phyloP scores from a whole-genome alignment of 2,797 vertebrate genomes.

The Vireo griseus region DNA sequence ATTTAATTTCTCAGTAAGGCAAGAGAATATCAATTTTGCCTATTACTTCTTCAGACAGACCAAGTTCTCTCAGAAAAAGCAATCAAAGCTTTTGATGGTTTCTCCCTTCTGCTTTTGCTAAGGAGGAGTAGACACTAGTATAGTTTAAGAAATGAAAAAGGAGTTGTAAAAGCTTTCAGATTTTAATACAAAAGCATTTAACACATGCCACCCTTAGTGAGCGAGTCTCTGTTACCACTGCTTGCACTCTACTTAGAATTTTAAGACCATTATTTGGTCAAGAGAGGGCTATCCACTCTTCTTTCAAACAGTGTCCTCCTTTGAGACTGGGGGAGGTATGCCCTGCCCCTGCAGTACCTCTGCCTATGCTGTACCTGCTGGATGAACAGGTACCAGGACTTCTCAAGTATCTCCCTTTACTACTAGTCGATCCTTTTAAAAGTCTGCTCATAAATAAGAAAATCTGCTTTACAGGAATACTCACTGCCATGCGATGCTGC shows the following conservation, averaged over 20 bases:
- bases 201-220: not conserved
- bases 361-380: not conserved
- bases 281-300: not conserved
- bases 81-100: not conserved
- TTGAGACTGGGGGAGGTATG: not conserved
- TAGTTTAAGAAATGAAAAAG: not conserved
- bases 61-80: not conserved
- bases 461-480: slow-evolving; percentile 17
- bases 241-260: not conserved
- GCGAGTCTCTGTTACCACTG: not conserved
- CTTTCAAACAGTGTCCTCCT: not conserved
- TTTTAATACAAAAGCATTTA: not conserved
- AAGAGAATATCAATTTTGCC: not conserved
- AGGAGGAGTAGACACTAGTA: not conserved
- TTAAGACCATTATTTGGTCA: not conserved
- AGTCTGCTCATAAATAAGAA: not conserved
- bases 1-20: not conserved
- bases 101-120: not conserved
- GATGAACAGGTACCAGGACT: not conserved
- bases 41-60: not conserved
- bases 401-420: not conserved
- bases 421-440: not conserved
- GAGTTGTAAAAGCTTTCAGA: not conserved
- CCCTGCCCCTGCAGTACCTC: not conserved
- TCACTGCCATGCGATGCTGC: slow-evolving; percentile 98